Conservation (phyloP, 37 sponge, comb jelly and placozoan genomes). For the Beroe ovata region DNA sequence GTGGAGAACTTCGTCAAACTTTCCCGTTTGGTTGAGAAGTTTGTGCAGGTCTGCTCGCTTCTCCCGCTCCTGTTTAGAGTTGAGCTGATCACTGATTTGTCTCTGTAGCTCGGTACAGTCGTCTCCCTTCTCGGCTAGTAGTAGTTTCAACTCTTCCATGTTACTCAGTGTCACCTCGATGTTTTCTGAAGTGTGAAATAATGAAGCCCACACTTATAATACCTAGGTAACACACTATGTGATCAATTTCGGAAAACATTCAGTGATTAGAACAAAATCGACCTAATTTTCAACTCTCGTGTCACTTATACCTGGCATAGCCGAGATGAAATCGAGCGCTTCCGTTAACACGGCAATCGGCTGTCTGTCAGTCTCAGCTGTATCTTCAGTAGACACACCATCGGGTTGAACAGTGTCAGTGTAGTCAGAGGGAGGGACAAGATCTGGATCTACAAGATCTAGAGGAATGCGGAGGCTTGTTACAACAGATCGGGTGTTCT, state of each 20-base stretch:
- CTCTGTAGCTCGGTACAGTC: conserved; percentile 15
- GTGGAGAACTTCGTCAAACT: conserved; percentile 5
- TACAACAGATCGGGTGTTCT: too few relatives aligned
- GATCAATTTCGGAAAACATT: too few relatives aligned
- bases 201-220: too few relatives aligned
- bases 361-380: neutral
- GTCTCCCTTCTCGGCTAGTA: neutral
- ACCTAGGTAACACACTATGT: too few relatives aligned
- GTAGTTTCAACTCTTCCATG: conserved; percentile 3
- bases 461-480: too few relatives aligned
- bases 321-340: neutral
- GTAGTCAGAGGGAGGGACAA: neutral
- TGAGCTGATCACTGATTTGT: conserved; percentile 36
- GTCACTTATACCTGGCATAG: conserved; percentile 16
- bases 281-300: too few relatives aligned
- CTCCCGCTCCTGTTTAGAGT: conserved; percentile 49
- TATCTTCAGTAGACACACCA: neutral
- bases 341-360: neutral
- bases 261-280: too few relatives aligned
- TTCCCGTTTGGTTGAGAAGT: conserved; percentile 10
- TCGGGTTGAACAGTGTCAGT: neutral
- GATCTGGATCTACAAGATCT: too few relatives aligned
- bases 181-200: conserved; percentile 26
- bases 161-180: neutral
- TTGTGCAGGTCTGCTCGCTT: conserved; percentile 56